Evolutionary conservation across 1,140 invertebrate species (phyloP), one percentile per base, ranked within the genome.

Genomic region (Temnothorax longispinosus): DNA sequence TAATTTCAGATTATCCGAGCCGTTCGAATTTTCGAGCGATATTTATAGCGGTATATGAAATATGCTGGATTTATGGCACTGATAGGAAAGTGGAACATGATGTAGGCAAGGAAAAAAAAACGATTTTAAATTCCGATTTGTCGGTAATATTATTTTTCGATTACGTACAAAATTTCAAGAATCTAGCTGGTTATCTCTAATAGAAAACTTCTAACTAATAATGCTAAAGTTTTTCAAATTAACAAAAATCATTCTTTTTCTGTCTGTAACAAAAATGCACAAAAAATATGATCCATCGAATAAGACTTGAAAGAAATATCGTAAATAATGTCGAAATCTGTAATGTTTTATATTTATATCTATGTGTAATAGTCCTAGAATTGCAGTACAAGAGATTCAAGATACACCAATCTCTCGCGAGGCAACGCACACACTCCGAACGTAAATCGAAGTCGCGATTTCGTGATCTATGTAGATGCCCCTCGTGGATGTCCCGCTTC

Each of bases 381-480:
- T 44, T 54, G 47, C 35, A 41, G 44, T 27, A 62, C 4, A 27
- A 62, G 11, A 60, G 47, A 74, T 50, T 18, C 54, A 10, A 15
- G 38, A 38, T 47, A 27, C 18, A 32, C 41, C 5, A 13, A 27
- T 18, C 50, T 72, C 47, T 58, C 50, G 38, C 52, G 35, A 10
- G 67, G 54, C 52, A 74, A 74, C 54, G 58, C 54, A 6, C 69
- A 81, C 32, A 47, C 54, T 81, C 32, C 64, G 32, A 80, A 78
- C 71, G 58, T 80, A 84, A 89, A 35, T 56, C 50, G 64, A 81
- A 84, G 38, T 32, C 41, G 69, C 85, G 88, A 74, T 87, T 87
- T 18, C 71, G 62, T 75, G 88, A 76, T 76, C 60, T 80, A 64
- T 69, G 65, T 62, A 80, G 74, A 41, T 64, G 58, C 71, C 35